Percentiles rank a stretch among this genome's conserved stretches.
Conservation (phyloP, 2,797 vertebrate genomes). For the Serranus cabrilla region DNA sequence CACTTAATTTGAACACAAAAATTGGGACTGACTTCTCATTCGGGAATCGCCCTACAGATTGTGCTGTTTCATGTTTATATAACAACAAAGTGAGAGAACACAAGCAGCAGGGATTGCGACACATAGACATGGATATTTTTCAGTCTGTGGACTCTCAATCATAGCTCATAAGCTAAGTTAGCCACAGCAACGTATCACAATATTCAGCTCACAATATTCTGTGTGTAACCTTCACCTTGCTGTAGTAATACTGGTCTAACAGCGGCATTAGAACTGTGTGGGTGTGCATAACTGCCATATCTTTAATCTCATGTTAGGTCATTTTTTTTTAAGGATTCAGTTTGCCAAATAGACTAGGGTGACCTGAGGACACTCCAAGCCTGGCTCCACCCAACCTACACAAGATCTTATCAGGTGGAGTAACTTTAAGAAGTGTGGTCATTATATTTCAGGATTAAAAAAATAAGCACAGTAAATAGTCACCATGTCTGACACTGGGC, state of each 20-base stretch:
- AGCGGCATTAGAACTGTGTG: background rate
- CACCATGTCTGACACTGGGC: background rate
- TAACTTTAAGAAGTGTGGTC: background rate
- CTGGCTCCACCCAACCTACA: background rate
- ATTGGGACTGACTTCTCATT: background rate
- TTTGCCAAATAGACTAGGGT: no score
- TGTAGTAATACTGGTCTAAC: background rate
- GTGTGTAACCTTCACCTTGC: background rate
- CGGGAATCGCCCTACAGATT: conserved; percentile 1
- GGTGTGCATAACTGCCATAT: conserved; percentile 1
- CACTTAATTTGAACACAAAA: background rate
- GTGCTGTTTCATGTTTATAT: conserved; percentile 1
- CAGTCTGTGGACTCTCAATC: background rate
- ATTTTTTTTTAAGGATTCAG: background rate
- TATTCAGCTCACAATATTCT: background rate
- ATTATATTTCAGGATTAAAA: background rate
- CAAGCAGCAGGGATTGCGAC: background rate
- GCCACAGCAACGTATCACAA: background rate
- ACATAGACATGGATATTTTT: conserved; percentile 21
- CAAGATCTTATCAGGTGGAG: background rate
- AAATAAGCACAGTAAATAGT: background rate
- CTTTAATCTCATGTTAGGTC: background rate
- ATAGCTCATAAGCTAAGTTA: background rate
- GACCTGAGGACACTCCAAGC: background rate
- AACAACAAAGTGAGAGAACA: conserved; percentile 1